Percentiles rank a stretch among this genome's conserved stretches.
These are phyloP conservation scores for Choristoneura rosaceana DNA, from an alignment of 2,888 invertebrate species.

Conservation along the genomic window DNA sequence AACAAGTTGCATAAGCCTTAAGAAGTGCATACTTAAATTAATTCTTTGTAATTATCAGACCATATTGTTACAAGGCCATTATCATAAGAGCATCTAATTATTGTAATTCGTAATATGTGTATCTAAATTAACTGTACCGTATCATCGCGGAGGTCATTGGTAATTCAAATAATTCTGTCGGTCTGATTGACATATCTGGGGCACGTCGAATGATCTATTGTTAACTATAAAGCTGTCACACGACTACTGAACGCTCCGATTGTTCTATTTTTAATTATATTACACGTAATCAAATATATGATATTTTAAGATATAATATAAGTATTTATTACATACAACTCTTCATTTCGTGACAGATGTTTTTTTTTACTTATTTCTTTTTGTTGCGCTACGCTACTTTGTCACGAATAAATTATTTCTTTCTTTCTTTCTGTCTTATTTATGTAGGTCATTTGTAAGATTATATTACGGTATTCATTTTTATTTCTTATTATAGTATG, in stretches of 20 bases:
- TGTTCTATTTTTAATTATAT: constrained; percentile 19
- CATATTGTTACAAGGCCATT: constrained; percentile 26
- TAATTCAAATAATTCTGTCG: constrained; percentile 52
- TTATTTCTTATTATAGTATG: no score
- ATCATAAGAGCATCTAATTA: constrained; percentile 41
- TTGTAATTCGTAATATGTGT: constrained; percentile 47
- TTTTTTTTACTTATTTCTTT: no score
- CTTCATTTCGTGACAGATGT: no score
- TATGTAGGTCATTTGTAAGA: no score
- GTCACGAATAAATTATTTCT: no score
- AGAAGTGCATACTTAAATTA: not conserved
- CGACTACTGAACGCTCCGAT: constrained; percentile 50
- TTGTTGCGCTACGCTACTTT: no score
- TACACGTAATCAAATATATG: constrained; percentile 22
- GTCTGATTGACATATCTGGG: constrained; percentile 67
- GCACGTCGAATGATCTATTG: constrained; percentile 57
- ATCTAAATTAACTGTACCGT: constrained; percentile 55
- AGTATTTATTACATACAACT: no score
- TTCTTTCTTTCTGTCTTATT: no score
- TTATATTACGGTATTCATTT: no score
- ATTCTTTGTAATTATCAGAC: constrained; percentile 15
- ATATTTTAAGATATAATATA: no score
- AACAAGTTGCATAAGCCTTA: not conserved
- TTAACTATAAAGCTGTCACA: constrained; percentile 54
- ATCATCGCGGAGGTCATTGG: constrained; percentile 63